Evolutionary conservation across 2,113 vertebrate species (phyloP).

Genomic region (Tautogolabrus adspersus): DNA sequence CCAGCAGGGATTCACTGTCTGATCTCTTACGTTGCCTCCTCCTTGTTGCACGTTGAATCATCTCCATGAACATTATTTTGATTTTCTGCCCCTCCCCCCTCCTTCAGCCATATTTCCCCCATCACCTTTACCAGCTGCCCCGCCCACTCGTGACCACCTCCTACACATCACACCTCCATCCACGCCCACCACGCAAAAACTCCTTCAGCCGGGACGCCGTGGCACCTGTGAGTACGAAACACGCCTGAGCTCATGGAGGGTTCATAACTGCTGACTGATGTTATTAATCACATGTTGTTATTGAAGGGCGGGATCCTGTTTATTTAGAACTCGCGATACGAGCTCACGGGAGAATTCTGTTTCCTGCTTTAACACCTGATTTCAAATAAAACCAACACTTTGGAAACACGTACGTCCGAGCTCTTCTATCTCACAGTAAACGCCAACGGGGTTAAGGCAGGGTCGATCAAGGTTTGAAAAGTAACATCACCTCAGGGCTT

Average conservation of each 20-base stretch:
- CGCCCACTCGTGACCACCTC: constrained; percentile 89
- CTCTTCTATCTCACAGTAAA: too few species aligned
- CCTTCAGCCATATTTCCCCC: constrained; percentile 98
- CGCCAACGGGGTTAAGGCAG: too few species aligned
- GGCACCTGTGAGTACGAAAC: constrained; percentile 91
- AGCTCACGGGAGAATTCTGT: too few species aligned
- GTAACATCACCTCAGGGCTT: too few species aligned
- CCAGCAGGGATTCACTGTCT: constrained; percentile 1
- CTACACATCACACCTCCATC: constrained; percentile 83
- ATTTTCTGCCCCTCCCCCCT: constrained; percentile 80
- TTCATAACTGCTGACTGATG: too few species aligned
- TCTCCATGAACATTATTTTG: constrained; percentile 60
- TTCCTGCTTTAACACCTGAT: too few species aligned
- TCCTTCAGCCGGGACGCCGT: constrained; percentile 87
- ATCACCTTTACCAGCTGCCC: constrained; percentile 94
- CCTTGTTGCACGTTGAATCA: constrained; percentile 41
- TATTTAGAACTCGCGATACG: too few species aligned
- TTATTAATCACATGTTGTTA: too few species aligned
- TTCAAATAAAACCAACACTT: too few species aligned
- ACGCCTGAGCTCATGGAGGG: background rate
- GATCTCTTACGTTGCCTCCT: constrained; percentile 18
- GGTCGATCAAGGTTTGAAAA: too few species aligned
- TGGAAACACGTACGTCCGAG: too few species aligned
- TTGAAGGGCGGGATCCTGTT: too few species aligned
- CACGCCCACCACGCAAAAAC: constrained; percentile 89